Evolutionary conservation across 2,888 invertebrate genomes (phyloP), one percentile per base, ranked within the genome.

Genomic region (Diloba caeruleocephala): DNA sequence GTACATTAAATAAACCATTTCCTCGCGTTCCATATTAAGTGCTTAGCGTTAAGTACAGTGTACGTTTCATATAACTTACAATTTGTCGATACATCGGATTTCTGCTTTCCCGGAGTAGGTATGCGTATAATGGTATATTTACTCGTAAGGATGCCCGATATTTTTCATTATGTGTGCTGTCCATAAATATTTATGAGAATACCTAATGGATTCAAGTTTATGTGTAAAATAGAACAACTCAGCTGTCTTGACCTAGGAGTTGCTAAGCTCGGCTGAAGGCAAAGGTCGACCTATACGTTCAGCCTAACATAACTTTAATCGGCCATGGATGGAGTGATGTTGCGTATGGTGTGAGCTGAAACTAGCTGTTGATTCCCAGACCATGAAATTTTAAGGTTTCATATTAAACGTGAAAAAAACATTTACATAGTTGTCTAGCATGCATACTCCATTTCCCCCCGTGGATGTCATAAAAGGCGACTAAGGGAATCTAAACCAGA

Each of bases 111-210:
- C 31, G 12, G n/a, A 14, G 13, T 6, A 3, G 2, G 5, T 10
- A 31, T 19, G 21, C 13, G 29, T 31, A 12, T 28, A 10, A 26
- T 38, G 8, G 13, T 37, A 37, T 39, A 58, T 50, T 28, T 39
- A 15, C 8, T 13, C 28, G 17, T 42, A 51, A 51, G 61, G 56
- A 62, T 62, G 50, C 34, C 19, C 9, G 42, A 39, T 56, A 56
- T 56, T 58, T 42, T 15, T 34, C 37, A 43, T 46, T 28, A 21
- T 28, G 31, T 46, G 29, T 1, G 33, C 26, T 43, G 44, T 48
- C 42, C 31, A 51, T 63, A 39, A 62, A 63, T 62, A 62, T 62
- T 51, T 62, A 62, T 63, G 63, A 56, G 13, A 15, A 32, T 13
- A 25, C 43, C 19, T 55, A 44, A 46, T 63, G 43, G 34, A 28